Percentiles rank a stretch among this genome's conserved stretches.
These are phyloP conservation scores for Melanotaenia duboulayi DNA, from an alignment of 2,113 vertebrate species.

Conservation along the genomic window DNA sequence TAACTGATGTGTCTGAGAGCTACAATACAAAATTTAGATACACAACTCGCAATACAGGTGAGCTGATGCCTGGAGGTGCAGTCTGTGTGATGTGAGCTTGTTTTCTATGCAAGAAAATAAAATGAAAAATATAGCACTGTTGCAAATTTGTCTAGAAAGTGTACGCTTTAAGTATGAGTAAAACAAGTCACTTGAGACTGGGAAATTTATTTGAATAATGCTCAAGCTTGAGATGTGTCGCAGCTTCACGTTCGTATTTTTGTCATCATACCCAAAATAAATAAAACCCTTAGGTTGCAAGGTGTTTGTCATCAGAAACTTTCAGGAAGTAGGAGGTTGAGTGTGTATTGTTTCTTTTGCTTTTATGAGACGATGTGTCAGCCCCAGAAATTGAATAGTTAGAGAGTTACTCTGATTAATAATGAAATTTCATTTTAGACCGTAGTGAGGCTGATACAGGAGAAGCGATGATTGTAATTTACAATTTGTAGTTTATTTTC, in stretches of 20 bases:
- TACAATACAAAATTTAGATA: conserved; percentile 23
- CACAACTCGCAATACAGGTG: conserved; percentile 43
- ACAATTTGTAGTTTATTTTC: background rate
- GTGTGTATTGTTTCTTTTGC: conserved; percentile 7
- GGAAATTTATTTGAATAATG: conserved; percentile 57
- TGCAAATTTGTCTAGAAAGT: conserved; percentile 64
- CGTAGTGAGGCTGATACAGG: background rate
- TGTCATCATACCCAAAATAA: conserved; percentile 55
- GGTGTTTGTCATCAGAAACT: conserved; percentile 56
- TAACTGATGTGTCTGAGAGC: conserved; percentile 22
- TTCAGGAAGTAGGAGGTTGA: conserved; percentile 39
- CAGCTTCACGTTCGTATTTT: conserved; percentile 52
- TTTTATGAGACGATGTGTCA: conserved; percentile 4
- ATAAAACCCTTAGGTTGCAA: conserved; percentile 51
- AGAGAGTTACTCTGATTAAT: background rate
- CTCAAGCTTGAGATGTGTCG: conserved; percentile 41
- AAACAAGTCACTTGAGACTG: conserved; percentile 65
- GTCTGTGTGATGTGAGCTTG: conserved; percentile 46
- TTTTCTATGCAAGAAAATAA: conserved; percentile 40
- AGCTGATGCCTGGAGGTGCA: conserved; percentile 61
- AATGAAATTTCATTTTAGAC: background rate
- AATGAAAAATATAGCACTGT: conserved; percentile 21
- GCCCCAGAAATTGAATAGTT: background rate
- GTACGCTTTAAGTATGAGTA: conserved; percentile 38
- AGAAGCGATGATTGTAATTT: background rate